These are phyloP conservation scores for Agapornis canus DNA, from an alignment of 2,797 vertebrate species.

Conservation along the genomic window DNA sequence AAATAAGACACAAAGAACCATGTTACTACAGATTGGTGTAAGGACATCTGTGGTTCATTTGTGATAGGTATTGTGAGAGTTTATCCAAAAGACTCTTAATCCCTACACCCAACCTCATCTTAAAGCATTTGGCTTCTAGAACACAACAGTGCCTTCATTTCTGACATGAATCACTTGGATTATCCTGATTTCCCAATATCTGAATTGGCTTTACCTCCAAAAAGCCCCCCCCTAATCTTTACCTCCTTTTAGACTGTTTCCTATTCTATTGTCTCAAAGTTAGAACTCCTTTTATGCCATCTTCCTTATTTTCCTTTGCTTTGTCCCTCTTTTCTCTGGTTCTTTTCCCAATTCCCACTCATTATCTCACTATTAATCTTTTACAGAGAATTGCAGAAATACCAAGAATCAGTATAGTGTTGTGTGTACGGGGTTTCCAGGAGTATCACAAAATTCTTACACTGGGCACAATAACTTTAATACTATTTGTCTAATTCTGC, in stretches of 20 bases:
- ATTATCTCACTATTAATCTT: background rate
- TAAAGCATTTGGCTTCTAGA: background rate
- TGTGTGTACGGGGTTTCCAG: background rate
- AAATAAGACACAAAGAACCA: background rate
- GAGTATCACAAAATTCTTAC: background rate
- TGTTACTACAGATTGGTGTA: fast-evolving
- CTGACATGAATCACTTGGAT: background rate
- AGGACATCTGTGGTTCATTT: background rate
- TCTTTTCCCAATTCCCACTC: background rate
- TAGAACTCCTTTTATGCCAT: background rate
- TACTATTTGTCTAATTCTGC: background rate
- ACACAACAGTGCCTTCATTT: background rate
- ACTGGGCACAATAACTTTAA: background rate
- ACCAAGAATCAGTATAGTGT: background rate
- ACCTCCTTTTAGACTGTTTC: background rate
- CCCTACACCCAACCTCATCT: background rate
- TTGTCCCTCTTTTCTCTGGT: background rate
- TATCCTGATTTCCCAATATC: background rate
- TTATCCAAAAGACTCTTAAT: background rate
- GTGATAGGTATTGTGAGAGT: background rate
- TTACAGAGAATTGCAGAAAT: background rate
- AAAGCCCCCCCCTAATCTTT: background rate
- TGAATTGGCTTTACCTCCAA: background rate
- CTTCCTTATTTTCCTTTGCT: background rate
- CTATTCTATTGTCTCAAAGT: background rate